phyloP scores from a whole-genome alignment of 2,113 vertebrate genomes.

The Leptobrachium leishanense region DNA sequence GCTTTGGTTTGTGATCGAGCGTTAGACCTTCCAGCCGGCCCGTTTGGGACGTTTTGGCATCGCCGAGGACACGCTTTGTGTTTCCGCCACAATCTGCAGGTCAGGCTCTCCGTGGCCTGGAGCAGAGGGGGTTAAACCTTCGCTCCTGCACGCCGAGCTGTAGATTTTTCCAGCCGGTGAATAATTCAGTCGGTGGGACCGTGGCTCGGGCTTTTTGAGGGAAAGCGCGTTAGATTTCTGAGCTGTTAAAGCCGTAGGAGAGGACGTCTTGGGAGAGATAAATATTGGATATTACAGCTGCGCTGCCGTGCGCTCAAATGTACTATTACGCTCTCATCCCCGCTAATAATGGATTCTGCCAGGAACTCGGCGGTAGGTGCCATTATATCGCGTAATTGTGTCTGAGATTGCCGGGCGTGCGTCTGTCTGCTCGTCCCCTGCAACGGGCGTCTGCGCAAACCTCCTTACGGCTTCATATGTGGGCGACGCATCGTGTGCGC shows the following conservation, averaged over 20 bases:
- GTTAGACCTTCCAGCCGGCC: no score
- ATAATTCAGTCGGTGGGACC: no score
- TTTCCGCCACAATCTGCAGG: no score
- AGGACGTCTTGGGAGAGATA: neutral
- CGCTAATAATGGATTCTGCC: neutral
- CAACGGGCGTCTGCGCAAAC: no score
- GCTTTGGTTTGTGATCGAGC: no score
- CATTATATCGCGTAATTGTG: neutral
- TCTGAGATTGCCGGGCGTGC: neutral
- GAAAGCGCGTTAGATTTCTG: neutral
- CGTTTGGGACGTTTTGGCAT: no score
- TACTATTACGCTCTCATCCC: neutral
- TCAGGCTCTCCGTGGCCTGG: no score
- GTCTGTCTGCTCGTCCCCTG: neutral
- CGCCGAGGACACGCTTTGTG: no score
- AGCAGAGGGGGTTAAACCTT: neutral
- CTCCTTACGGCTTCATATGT: no score
- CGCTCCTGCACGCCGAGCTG: no score
- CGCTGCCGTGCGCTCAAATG: neutral
- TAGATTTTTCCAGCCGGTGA: no score
- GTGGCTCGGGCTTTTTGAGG: neutral
- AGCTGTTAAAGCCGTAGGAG: neutral
- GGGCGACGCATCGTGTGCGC: no score
- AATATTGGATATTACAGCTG: conserved; percentile 3
- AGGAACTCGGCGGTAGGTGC: neutral